Percentiles rank a stretch among this genome's conserved stretches.
Evolutionary conservation across 2,797 vertebrate genomes (phyloP).

Genomic region (Manis pentadactyla): DNA sequence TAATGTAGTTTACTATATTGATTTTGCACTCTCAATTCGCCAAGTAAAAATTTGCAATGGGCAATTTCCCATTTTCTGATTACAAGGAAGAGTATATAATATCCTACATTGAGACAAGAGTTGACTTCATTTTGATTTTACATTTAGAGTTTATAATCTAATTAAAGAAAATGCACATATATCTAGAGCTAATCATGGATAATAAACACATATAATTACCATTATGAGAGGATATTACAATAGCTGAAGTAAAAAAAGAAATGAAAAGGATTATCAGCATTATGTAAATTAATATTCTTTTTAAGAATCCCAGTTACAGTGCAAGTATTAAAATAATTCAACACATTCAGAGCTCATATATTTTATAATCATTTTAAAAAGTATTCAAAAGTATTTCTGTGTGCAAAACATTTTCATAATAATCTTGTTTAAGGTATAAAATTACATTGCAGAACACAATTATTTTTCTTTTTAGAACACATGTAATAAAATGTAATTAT

Average conservation of each 20-base stretch:
- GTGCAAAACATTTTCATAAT: slow-evolving; percentile 60
- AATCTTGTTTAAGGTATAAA: slow-evolving; percentile 41
- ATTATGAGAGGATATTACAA: slow-evolving; percentile 40
- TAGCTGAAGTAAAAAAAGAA: slow-evolving; percentile 29
- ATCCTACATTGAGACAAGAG: background rate
- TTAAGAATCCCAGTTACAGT: slow-evolving; percentile 5
- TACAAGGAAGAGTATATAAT: background rate
- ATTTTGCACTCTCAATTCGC: background rate
- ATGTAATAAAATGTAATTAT: slow-evolving; percentile 39
- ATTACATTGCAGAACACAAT: slow-evolving; percentile 17
- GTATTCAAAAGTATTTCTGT: slow-evolving; percentile 43
- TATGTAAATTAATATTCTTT: slow-evolving; percentile 47
- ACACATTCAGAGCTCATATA: background rate
- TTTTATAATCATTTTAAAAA: slow-evolving; percentile 12
- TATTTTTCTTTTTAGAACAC: slow-evolving; percentile 46
- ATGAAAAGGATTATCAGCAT: background rate
- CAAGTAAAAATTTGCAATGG: background rate
- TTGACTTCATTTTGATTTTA: slow-evolving; percentile 65
- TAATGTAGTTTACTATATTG: background rate
- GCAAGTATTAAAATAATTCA: slow-evolving; percentile 67
- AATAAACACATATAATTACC: slow-evolving; percentile 63
- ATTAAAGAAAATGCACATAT: slow-evolving; percentile 68
- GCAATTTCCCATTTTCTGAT: background rate
- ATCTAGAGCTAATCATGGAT: slow-evolving; percentile 60
- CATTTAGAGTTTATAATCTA: slow-evolving; percentile 63